Conservation (phyloP, 1,140 invertebrate genomes). For the Macrobrachium rosenbergii region DNA sequence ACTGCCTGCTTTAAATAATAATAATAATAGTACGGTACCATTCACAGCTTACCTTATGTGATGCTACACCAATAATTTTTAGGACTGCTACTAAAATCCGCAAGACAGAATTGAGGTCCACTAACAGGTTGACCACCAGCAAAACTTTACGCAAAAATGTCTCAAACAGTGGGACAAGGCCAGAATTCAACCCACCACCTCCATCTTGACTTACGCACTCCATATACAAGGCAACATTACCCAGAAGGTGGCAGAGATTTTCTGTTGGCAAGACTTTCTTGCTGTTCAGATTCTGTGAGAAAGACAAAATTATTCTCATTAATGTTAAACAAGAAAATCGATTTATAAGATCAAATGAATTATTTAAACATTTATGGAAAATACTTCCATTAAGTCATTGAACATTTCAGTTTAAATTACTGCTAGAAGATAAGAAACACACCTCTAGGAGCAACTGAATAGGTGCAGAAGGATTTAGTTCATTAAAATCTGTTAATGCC, state of each 20-base stretch:
- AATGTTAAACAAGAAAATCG: constrained; percentile 25
- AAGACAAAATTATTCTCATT: constrained; percentile 11
- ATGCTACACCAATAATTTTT: constrained; percentile 84
- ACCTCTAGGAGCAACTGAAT: constrained; percentile 92
- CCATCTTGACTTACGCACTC: constrained; percentile 91
- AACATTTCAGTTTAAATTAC: too few species aligned
- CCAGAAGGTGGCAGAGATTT: constrained; percentile 80
- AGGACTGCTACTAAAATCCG: constrained; percentile 89
- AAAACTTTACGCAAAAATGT: constrained; percentile 85
- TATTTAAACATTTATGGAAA: background rate
- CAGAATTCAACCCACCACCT: constrained; percentile 76
- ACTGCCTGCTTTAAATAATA: too few species aligned
- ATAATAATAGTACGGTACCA: background rate
- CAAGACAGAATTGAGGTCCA: constrained; percentile 83
- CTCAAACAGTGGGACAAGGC: constrained; percentile 86
- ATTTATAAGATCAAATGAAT: background rate
- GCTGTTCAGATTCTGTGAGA: constrained; percentile 82
- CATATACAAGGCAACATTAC: constrained; percentile 93
- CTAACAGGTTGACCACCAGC: constrained; percentile 79
- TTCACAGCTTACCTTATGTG: constrained; percentile 78
- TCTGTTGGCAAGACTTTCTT: constrained; percentile 89
- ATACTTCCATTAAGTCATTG: too few species aligned
- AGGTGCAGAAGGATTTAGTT: constrained; percentile 94
- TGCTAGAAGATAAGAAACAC: constrained; percentile 27
- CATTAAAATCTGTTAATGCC: constrained; percentile 95